Conservation (phyloP, 2,797 vertebrate species). For the Philypnodon macrostomus region DNA sequence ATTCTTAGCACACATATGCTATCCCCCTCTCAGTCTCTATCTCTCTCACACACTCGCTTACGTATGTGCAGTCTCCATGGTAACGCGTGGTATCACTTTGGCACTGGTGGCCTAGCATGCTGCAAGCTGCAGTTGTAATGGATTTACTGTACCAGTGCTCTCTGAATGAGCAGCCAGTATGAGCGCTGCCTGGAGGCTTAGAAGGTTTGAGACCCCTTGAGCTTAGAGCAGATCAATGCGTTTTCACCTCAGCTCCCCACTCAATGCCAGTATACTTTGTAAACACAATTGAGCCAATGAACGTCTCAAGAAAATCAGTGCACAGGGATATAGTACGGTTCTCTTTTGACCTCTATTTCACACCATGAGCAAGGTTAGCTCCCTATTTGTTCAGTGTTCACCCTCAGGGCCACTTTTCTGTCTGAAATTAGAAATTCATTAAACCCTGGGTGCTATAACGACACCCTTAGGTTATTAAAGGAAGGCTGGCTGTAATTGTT, state of each 20-base stretch:
- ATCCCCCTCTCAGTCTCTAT: slow-evolving; percentile 17
- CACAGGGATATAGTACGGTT: slow-evolving; percentile 11
- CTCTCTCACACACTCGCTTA: slow-evolving; percentile 50
- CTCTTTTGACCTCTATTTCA: slow-evolving; percentile 44
- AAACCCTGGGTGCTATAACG: slow-evolving; percentile 23
- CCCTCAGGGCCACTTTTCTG: slow-evolving; percentile 39
- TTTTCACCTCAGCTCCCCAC: slow-evolving; percentile 17
- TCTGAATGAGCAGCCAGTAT: slow-evolving; percentile 36
- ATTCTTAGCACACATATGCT: slow-evolving; percentile 20
- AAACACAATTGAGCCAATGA: not conserved
- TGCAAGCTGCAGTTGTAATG: slow-evolving; percentile 55
- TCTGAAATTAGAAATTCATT: slow-evolving; percentile 46
- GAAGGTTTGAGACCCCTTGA: slow-evolving; percentile 29
- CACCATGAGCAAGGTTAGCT: slow-evolving; percentile 42
- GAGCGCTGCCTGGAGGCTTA: slow-evolving; percentile 38
- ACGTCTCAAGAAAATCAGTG: slow-evolving; percentile 23
- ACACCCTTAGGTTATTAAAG: slow-evolving; percentile 44
- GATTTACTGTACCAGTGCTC: slow-evolving; percentile 50
- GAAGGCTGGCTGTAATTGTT: slow-evolving; percentile 43
- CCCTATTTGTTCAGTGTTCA: slow-evolving; percentile 32
- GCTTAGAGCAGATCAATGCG: slow-evolving; percentile 29
- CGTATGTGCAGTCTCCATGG: slow-evolving; percentile 78
- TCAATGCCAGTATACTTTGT: slow-evolving; percentile 6
- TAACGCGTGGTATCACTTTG: slow-evolving; percentile 69
- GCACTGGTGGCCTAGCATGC: slow-evolving; percentile 56